Evolutionary conservation across 1,140 invertebrate genomes (phyloP).

Genomic region (Macrocentrus cingulum): DNA sequence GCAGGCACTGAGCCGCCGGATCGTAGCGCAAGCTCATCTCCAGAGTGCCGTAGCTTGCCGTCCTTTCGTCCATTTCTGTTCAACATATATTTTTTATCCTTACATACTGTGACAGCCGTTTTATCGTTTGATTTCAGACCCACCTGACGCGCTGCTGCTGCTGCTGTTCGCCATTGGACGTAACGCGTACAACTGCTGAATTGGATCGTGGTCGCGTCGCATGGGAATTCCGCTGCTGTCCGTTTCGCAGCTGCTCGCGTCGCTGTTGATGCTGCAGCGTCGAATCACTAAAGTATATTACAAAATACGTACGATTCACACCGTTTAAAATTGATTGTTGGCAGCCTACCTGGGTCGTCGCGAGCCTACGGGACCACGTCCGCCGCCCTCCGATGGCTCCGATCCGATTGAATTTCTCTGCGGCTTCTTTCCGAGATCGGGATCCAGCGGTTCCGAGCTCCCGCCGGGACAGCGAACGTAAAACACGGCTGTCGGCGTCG

Average conservation of each 20-base stretch:
- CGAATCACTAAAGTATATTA: conserved; percentile 26
- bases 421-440: background rate
- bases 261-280: conserved; percentile 16
- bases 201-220: conserved; percentile 6
- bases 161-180: background rate
- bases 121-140: background rate
- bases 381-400: background rate
- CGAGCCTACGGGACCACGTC: background rate
- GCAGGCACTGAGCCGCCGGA: conserved; percentile 71
- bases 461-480: conserved; percentile 3
- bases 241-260: background rate
- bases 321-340: background rate
- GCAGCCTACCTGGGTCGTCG: conserved; percentile 14
- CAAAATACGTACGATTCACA: conserved; percentile 10
- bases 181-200: conserved; percentile 5
- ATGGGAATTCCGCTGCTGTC: conserved; percentile 6
- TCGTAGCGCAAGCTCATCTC: conserved; percentile 82
- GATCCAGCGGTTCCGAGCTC: conserved; percentile 10
- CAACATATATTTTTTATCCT: background rate
- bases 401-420: conserved; percentile 9
- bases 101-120: background rate
- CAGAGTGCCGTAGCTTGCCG: conserved; percentile 62
- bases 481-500: background rate
- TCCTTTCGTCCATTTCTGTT: conserved; percentile 28
- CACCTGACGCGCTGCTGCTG: background rate